A percentile compares a stretch with the other conserved stretches of the same genome.
Conservation (phyloP, 2,888 invertebrate species). For the Ophioninae sp. region DNA sequence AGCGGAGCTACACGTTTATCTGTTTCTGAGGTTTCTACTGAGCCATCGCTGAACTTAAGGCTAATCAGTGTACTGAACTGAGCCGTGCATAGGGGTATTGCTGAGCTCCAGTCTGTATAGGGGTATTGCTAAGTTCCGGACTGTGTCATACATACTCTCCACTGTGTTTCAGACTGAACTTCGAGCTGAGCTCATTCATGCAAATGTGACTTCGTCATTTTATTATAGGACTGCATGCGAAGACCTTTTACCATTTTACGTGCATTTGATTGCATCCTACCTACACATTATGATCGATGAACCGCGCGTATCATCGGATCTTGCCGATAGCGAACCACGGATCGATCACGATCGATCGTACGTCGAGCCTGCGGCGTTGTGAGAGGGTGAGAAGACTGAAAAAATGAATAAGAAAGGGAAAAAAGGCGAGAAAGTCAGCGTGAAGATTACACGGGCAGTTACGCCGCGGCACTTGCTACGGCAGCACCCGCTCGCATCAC, state of each 20-base stretch:
- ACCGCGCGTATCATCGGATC: conserved; percentile 26
- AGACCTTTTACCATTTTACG: background rate
- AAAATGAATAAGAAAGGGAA: conserved; percentile 17
- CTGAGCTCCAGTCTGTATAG: no score
- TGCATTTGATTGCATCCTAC: background rate
- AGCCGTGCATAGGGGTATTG: no score
- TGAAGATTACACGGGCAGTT: conserved; percentile 48
- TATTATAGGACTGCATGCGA: no score
- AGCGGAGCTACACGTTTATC: no score
- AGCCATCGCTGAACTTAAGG: no score
- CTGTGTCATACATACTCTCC: no score
- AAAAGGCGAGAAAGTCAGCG: conserved; percentile 15
- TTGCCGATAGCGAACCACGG: conserved; percentile 39
- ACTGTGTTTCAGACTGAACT: no score
- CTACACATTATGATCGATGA: background rate
- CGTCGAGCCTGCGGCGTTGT: conserved; percentile 30
- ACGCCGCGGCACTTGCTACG: conserved; percentile 16
- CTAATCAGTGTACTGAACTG: no score
- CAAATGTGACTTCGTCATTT: no score
- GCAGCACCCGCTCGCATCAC: conserved; percentile 35
- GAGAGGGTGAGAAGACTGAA: background rate
- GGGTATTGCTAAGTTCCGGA: no score
- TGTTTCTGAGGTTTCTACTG: no score
- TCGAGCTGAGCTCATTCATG: no score
- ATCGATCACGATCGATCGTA: conserved; percentile 41